Evolutionary conservation across 2,888 invertebrate species (phyloP).

Genomic region (Mythimna lalbum): DNA sequence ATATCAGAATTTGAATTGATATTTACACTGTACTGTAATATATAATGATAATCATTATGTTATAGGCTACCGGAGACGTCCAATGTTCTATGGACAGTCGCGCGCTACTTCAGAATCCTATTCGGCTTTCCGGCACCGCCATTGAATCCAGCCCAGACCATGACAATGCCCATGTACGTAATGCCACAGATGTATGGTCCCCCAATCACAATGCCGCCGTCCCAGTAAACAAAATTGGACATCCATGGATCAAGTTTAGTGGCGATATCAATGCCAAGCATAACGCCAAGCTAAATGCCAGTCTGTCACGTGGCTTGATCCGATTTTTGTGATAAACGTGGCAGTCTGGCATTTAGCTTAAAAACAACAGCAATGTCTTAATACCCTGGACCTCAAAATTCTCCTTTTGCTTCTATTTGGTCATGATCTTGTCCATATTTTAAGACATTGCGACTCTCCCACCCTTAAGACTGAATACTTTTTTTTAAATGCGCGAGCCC

Average conservation of each 20-base stretch:
- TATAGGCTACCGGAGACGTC: constrained; percentile 89
- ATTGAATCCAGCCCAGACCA: constrained; percentile 81
- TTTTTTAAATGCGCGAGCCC: constrained; percentile 85
- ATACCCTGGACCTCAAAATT: constrained; percentile 74
- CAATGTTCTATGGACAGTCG: constrained; percentile 90
- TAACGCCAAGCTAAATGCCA: constrained; percentile 84
- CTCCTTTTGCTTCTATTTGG: constrained; percentile 63
- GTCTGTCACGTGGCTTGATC: constrained; percentile 88
- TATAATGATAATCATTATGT: constrained; percentile 71
- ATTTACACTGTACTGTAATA: constrained; percentile 61
- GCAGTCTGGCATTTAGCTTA: constrained; percentile 89
- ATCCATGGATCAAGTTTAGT: constrained; percentile 83
- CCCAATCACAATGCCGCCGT: constrained; percentile 74
- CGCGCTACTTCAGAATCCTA: constrained; percentile 88
- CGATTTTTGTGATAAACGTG: constrained; percentile 75
- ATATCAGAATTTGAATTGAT: constrained; percentile 64
- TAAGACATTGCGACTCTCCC: constrained; percentile 76
- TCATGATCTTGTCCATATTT: constrained; percentile 71
- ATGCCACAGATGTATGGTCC: constrained; percentile 84
- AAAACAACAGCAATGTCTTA: constrained; percentile 81
- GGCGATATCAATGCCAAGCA: constrained; percentile 75
- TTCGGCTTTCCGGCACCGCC: constrained; percentile 86
- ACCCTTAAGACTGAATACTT: constrained; percentile 82
- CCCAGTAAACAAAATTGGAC: constrained; percentile 85
- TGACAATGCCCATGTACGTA: constrained; percentile 87